A percentile compares a stretch with the other conserved stretches of the same genome.
Conservation (phyloP, 2,797 vertebrate species). For the Anguilla obscura region DNA sequence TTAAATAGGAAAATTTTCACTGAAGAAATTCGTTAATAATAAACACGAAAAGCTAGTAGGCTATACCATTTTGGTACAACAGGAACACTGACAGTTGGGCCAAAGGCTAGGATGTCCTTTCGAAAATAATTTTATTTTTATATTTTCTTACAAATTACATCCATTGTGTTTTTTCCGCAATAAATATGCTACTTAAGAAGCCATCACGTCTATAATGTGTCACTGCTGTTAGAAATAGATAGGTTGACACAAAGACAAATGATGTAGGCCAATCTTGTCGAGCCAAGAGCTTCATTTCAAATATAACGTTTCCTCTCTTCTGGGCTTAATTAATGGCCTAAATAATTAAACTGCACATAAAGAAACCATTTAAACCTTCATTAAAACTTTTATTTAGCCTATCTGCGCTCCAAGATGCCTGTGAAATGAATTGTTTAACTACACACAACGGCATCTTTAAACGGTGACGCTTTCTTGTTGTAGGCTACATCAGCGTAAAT, state of each 20-base stretch:
- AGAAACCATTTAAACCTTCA: neutral
- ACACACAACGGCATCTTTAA: neutral
- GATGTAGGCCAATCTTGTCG: neutral
- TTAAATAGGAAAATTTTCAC: neutral
- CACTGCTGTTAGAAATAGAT: neutral
- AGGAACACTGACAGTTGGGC: neutral
- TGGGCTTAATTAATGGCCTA: neutral
- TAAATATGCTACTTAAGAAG: neutral
- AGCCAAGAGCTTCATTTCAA: neutral
- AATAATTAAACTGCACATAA: neutral
- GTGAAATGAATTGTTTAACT: neutral
- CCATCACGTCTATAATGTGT: neutral
- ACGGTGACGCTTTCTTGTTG: neutral
- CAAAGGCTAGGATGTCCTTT: neutral
- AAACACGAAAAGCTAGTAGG: neutral
- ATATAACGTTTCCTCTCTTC: neutral
- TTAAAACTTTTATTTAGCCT: neutral
- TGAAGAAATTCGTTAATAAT: neutral
- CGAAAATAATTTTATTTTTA: neutral
- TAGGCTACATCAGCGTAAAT: neutral
- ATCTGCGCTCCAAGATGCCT: neutral
- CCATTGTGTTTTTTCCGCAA: neutral
- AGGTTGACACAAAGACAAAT: neutral
- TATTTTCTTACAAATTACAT: neutral
- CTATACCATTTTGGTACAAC: neutral